These are phyloP conservation scores for Thamnaconus septentrionalis DNA, from an alignment of 2,113 vertebrate genomes.

Conservation along the genomic window DNA sequence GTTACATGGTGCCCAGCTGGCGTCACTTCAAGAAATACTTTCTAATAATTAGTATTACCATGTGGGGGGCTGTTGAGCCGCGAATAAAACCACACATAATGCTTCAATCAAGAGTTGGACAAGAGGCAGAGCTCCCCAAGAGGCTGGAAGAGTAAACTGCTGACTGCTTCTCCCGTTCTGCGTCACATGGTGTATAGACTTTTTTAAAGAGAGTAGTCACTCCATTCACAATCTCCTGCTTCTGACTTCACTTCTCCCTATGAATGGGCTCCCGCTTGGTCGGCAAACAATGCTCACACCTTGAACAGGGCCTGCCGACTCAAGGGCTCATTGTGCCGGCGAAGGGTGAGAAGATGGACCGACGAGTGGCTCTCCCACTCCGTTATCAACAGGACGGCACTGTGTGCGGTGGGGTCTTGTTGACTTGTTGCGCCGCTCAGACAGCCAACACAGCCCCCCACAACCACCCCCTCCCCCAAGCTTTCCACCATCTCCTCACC, in stretches of 20 bases:
- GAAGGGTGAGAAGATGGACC: constrained; percentile 38
- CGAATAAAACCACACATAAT: no score
- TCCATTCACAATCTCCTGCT: not conserved
- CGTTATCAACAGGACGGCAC: constrained; percentile 52
- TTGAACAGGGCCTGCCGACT: constrained; percentile 67
- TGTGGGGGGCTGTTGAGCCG: no score
- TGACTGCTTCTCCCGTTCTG: no score
- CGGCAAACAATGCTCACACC: constrained; percentile 68
- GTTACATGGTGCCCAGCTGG: no score
- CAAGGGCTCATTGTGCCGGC: constrained; percentile 54
- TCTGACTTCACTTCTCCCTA: constrained; percentile 46
- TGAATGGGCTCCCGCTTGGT: constrained; percentile 43
- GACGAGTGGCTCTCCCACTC: constrained; percentile 65
- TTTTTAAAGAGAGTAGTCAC: no score
- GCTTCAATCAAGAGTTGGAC: no score
- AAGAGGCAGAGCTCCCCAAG: no score
- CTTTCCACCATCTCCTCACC: constrained; percentile 28
- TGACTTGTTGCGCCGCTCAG: constrained; percentile 49
- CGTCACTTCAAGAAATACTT: no score
- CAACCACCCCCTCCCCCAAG: not conserved
- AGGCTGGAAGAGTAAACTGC: no score
- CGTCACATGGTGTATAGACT: no score
- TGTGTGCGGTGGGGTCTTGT: constrained; percentile 59
- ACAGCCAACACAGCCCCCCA: no score
- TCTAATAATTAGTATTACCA: no score